A percentile compares a stretch with the other conserved stretches of the same genome.
Evolutionary conservation across 2,888 invertebrate genomes (phyloP).

Genomic region (Kuschelorhynchus macadamiae): DNA sequence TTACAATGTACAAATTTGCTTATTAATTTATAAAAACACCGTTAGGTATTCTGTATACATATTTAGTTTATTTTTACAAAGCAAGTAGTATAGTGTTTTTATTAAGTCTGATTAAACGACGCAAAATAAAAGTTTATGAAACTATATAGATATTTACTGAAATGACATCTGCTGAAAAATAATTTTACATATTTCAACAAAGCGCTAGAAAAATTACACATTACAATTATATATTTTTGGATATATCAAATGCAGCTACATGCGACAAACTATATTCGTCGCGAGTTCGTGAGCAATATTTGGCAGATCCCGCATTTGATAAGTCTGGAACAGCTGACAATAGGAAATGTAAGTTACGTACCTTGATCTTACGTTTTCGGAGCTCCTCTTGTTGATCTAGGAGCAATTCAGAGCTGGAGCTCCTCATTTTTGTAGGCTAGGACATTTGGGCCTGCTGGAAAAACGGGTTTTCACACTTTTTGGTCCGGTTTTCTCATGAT

Average conservation of each 20-base stretch:
- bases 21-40: no score
- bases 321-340: conserved; percentile 37
- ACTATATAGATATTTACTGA: no score
- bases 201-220: no score
- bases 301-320: conserved; percentile 15
- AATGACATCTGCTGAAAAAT: no score
- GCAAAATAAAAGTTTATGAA: no score
- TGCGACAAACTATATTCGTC: background rate
- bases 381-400: conserved; percentile 82
- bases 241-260: conserved; percentile 4
- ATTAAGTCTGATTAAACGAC: no score
- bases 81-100: no score
- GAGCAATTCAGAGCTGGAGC: conserved; percentile 84
- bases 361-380: conserved; percentile 74
- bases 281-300: conserved; percentile 8
- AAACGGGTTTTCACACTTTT: conserved; percentile 30
- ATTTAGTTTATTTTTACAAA: no score
- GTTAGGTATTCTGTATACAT: no score
- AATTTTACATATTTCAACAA: no score
- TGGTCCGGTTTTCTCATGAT: conserved; percentile 28
- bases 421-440: conserved; percentile 72
- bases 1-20: no score
- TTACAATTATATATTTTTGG: no score
- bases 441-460: conserved; percentile 24
- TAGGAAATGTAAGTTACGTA: conserved; percentile 30